Evolutionary conservation across 2,888 invertebrate genomes (phyloP), one percentile per base, ranked within the genome.

Genomic region (Tenthredo distinguenda): DNA sequence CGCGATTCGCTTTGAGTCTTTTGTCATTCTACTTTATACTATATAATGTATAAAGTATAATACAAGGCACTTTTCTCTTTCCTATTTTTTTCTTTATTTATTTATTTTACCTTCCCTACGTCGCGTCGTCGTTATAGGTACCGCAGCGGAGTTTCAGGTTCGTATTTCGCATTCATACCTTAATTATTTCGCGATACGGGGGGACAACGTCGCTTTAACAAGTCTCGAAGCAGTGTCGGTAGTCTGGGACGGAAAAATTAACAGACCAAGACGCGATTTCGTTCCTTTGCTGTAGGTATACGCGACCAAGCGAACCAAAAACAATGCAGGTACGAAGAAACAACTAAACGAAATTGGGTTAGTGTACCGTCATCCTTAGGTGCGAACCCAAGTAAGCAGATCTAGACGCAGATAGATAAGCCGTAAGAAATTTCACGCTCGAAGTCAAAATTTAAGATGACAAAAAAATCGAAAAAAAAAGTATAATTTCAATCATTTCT

Each of bases 221-320:
- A 47, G 47, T 37, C 10, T 21, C 9, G 2, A 47, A 9, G 5
- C 10, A 0, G n/a, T 47, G 47, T 47, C 12, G 31, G 18, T 55
- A 47, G 4, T 26, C 4, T 15, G 40, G 6, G 26, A 77, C 50
- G 10, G 55, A 31, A 47, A 77, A 77, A 55, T 77, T 77, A 77
- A 77, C 77, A 77, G 77, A 77, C 77, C 77, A 77, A 77, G 77
- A 77, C 77, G 77, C 31, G 26, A 31, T 77, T 77, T 55, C 47
- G 77, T 77, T 77, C 12, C 9, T 74, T 10, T 34, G 26, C 40
- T 76, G 21, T 43, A 76, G 50, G 31, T n/a, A 55, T 31, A 31
- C 18, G 76, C 43, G 50, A 31, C 21, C 10, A 74, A 55, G 47
- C 47, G 47, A 5, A 55, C n/a, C 34, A 40, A 40, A 74, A 74